Evolutionary conservation across 2,113 vertebrate species (phyloP).

Genomic region (Dicrurus megarhynchus): DNA sequence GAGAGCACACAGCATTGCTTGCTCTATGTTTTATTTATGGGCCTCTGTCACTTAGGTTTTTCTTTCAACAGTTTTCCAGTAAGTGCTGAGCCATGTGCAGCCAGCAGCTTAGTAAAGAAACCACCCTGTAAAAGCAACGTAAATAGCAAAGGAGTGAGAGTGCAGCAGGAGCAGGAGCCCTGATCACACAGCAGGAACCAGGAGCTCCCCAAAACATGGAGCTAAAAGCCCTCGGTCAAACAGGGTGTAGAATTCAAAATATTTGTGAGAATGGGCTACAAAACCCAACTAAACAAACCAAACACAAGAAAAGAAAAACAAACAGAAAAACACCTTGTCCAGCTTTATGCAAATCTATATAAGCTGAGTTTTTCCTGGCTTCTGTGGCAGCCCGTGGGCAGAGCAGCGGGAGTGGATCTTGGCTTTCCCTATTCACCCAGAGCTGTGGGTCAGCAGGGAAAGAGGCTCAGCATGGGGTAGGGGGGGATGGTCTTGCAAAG

Average conservation of each 20-base stretch:
- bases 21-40: constrained; percentile 44
- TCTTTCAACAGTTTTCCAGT: constrained; percentile 26
- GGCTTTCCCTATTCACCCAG: background rate
- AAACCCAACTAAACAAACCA: background rate
- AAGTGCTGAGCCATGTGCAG: constrained; percentile 15
- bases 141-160: background rate
- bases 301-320: background rate
- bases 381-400: background rate
- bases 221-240: background rate
- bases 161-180: background rate
- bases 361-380: background rate
- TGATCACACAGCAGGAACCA: background rate
- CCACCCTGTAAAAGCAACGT: background rate
- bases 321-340: background rate
- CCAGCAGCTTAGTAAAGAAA: background rate
- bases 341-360: background rate
- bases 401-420: background rate
- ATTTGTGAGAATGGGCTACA: background rate
- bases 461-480: accelerated
- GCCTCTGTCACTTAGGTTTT: background rate
- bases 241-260: background rate
- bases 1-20: background rate
- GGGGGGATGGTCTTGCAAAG: background rate
- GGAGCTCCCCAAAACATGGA: background rate
- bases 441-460: background rate